These are phyloP conservation scores for Eueides isabella DNA, from an alignment of 1,140 invertebrate species.

Conservation along the genomic window DNA sequence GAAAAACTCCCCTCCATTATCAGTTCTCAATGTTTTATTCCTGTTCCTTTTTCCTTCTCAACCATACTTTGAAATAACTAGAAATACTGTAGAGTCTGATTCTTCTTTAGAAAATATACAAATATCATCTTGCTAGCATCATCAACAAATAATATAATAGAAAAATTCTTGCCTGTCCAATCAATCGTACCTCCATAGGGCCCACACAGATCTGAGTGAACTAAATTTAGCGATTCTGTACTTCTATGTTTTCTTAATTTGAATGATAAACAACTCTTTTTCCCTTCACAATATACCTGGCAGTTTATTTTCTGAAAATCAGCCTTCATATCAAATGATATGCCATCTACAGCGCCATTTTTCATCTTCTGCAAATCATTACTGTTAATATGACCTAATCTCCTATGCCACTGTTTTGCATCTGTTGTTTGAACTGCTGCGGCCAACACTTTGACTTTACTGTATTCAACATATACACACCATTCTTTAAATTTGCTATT, in stretches of 20 bases:
- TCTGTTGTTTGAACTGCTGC: slow-evolving; percentile 5
- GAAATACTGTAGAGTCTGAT: slow-evolving; percentile 8
- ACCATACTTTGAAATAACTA: background rate
- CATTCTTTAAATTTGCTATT: slow-evolving; percentile 20
- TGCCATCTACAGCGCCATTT: slow-evolving; percentile 33
- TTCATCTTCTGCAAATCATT: slow-evolving; percentile 33
- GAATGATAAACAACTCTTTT: slow-evolving; percentile 32
- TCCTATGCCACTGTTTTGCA: slow-evolving; percentile 40
- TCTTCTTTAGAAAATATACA: slow-evolving; percentile 9
- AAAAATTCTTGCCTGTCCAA: slow-evolving; percentile 15
- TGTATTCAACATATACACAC: slow-evolving; percentile 18
- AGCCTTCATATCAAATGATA: slow-evolving; percentile 13
- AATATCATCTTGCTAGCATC: background rate
- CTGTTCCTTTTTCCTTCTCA: slow-evolving; percentile 8
- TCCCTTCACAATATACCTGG: slow-evolving; percentile 30
- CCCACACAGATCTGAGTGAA: slow-evolving; percentile 32
- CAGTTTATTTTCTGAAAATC: slow-evolving; percentile 15
- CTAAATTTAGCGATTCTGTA: slow-evolving; percentile 34
- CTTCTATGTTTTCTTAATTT: slow-evolving; percentile 4
- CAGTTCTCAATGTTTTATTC: too few species aligned
- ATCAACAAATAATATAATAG: slow-evolving; percentile 10
- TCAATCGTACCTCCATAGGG: slow-evolving; percentile 8
- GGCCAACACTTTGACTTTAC: background rate
- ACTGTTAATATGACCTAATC: slow-evolving; percentile 45
- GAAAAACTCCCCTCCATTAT: too few species aligned